Base-by-base conservation (phyloP, 2,797 vertebrate genomes). In the Phaenicophaeus curvirostris region DNA sequence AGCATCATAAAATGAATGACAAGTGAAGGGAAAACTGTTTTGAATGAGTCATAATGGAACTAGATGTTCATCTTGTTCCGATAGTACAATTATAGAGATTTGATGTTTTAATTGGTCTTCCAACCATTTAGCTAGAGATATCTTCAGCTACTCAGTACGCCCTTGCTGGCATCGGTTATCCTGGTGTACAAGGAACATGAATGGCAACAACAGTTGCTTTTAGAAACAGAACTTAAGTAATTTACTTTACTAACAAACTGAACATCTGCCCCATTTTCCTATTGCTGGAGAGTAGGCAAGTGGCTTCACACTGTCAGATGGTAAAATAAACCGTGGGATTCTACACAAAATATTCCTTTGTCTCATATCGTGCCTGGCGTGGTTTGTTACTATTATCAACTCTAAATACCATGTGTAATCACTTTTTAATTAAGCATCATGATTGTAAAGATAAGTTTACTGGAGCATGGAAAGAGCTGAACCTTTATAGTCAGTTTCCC, bases 1-100 rank as follows among this genome's bases (percentile, higher is more conserved):
- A 90, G 46, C 65, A 25, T 27, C 81, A 66, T 88, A 53, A 93
- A 94, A 85, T 89, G 88, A 97, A 86, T 89, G 96, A 85, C 67
- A 74, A 85, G 83, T 37, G 66, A 87, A 86, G 87, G 73, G 55
- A 82, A 81, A 83, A 75, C 72, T 79, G 55, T 75, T 95, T 79
- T 91, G 68, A 90, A 85, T 87, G 79, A 95, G 51, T 93, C 71
- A 87, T 62, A 91, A 93, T 72, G 89, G 81, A 76, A 66, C 53
- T 85, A 55, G 92, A 59, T 91, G 66, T 87, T 74, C 18, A 3
- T 86, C 53, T 79, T 76, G 28, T 66, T 87, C 90, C 50, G 48
- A 85, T 72, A 87, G 62, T 65, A 75, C 69, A 39, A 3, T 87
- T 74, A 65, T 31, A 37, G 57, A 54, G 82, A 82, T 51, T 91